Conservation (phyloP, 2,113 vertebrate species). For the Gambusia holbrooki region DNA sequence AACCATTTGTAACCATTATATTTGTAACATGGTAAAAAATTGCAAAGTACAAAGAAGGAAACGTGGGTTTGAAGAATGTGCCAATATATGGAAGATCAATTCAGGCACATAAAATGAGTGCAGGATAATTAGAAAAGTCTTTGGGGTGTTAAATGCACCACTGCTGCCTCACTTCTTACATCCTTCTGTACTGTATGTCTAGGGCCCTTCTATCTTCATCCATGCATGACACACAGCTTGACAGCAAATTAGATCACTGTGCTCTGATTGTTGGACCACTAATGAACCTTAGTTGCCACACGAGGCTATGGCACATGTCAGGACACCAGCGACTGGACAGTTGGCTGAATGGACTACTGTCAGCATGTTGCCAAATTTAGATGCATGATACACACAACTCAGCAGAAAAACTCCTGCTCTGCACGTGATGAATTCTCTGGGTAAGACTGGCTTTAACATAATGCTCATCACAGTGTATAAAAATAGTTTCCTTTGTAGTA, state of each 20-base stretch:
- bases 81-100: not conserved
- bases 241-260: slow-evolving; percentile 58
- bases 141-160: not conserved
- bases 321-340: slow-evolving; percentile 1
- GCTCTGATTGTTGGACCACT: slow-evolving; percentile 37
- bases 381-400: not conserved
- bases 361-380: slow-evolving; percentile 1
- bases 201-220: slow-evolving; percentile 32
- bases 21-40: not conserved
- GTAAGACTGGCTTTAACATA: not conserved
- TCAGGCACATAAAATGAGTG: not conserved
- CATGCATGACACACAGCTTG: slow-evolving; percentile 51
- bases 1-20: not conserved
- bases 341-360: not conserved
- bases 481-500: not conserved
- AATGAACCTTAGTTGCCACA: slow-evolving; percentile 3
- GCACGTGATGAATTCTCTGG: not conserved
- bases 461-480: not conserved
- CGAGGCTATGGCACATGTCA: not conserved
- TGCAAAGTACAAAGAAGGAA: not conserved
- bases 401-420: not conserved
- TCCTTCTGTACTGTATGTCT: slow-evolving; percentile 17
- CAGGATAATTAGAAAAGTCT: not conserved
- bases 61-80: not conserved
- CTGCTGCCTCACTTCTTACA: not conserved